A percentile compares a stretch with the other conserved stretches of the same genome.
Conservation (phyloP, 2,888 invertebrate genomes). For the Lasiommata megera region DNA sequence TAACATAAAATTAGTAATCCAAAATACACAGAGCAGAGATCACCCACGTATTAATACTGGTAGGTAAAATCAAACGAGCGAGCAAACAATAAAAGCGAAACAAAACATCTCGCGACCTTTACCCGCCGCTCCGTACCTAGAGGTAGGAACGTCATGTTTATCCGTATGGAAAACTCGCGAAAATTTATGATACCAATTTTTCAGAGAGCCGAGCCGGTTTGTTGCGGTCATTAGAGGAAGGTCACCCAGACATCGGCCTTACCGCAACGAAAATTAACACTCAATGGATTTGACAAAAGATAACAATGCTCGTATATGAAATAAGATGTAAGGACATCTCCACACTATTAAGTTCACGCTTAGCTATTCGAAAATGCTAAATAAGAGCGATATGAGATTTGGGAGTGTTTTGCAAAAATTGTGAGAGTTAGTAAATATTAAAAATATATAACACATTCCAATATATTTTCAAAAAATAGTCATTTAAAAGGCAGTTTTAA, state of each 20-base stretch:
- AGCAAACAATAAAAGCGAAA: conserved; percentile 11
- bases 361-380: too few relatives aligned
- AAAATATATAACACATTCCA: too few relatives aligned
- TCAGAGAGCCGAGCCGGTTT: conserved; percentile 6
- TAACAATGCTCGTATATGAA: too few relatives aligned
- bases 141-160: conserved; percentile 17
- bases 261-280: conserved; percentile 58
- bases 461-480: too few relatives aligned
- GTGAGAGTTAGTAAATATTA: too few relatives aligned
- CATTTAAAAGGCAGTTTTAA: too few relatives aligned
- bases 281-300: conserved; percentile 41
- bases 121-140: conserved; percentile 6
- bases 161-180: conserved; percentile 19
- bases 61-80: conserved; percentile 6
- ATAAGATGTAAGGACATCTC: too few relatives aligned
- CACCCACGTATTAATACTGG: conserved; percentile 9
- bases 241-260: conserved; percentile 58
- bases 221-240: conserved; percentile 34
- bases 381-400: too few relatives aligned
- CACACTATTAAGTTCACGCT: too few relatives aligned
- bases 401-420: too few relatives aligned
- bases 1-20: not conserved
- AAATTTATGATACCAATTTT: conserved; percentile 18
- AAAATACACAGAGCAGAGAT: conserved; percentile 8
- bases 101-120: conserved; percentile 20